A percentile compares a stretch with the other conserved stretches of the same genome.
These are phyloP conservation scores for Caenorhabditis wallacei DNA, from an alignment of 2,888 invertebrate genomes.

Conservation along the genomic window DNA sequence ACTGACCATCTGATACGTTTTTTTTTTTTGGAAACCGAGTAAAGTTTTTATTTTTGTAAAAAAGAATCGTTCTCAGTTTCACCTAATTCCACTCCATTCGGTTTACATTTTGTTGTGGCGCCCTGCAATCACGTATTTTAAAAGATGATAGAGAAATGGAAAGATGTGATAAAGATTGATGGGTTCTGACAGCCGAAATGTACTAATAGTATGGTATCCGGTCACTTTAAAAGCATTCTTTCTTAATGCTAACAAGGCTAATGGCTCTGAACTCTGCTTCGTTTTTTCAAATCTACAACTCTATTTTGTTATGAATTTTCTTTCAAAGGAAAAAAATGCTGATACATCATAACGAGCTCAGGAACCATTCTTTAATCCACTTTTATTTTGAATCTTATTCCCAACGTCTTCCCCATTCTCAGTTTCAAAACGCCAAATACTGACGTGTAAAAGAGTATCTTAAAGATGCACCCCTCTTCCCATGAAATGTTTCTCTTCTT, in stretches of 20 bases:
- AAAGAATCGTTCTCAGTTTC: not conserved
- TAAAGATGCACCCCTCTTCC: constrained; percentile 28
- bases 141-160: constrained; percentile 37
- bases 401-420: not conserved
- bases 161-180: constrained; percentile 61
- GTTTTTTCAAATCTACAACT: too few species aligned
- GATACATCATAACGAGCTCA: too few species aligned
- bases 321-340: too few species aligned
- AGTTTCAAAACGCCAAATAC: constrained; percentile 4
- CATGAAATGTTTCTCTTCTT: constrained; percentile 21
- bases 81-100: not conserved
- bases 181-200: constrained; percentile 28
- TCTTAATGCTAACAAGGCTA: too few species aligned
- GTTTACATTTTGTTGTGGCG: constrained; percentile 25
- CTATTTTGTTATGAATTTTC: too few species aligned
- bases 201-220: constrained; percentile 7
- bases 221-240: not conserved
- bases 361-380: too few species aligned
- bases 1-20: too few species aligned
- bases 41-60: not conserved
- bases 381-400: too few species aligned
- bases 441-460: constrained; percentile 20
- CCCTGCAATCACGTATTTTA: constrained; percentile 35
- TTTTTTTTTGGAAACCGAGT: too few species aligned
- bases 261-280: too few species aligned